These are phyloP conservation scores for Vimba vimba DNA, from an alignment of 2,113 vertebrate genomes.

Conservation along the genomic window DNA sequence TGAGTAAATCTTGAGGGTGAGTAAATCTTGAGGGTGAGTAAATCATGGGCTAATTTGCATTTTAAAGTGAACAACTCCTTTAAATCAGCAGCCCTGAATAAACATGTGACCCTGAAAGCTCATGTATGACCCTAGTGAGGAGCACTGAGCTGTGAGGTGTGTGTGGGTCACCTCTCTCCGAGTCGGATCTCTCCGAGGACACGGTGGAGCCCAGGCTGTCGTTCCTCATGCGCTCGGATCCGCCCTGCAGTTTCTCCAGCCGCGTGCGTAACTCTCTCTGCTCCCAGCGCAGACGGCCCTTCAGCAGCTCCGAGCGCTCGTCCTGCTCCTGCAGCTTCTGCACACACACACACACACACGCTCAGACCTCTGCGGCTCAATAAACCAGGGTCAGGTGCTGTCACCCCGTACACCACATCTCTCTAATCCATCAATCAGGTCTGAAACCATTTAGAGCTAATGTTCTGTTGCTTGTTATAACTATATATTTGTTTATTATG, in stretches of 20 bases:
- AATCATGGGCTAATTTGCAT: too few relatives aligned
- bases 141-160: too few relatives aligned
- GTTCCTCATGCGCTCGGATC: conserved; percentile 77
- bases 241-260: conserved; percentile 80
- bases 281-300: conserved; percentile 81
- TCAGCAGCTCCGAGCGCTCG: conserved; percentile 78
- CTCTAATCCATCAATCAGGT: background rate
- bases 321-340: conserved; percentile 93
- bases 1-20: too few relatives aligned
- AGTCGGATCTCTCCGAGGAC: conserved; percentile 87
- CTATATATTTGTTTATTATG: too few relatives aligned
- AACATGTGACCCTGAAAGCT: too few relatives aligned
- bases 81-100: too few relatives aligned
- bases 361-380: too few relatives aligned
- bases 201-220: conserved; percentile 87
- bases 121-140: too few relatives aligned
- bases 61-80: too few relatives aligned
- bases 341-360: background rate
- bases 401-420: too few relatives aligned
- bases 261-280: conserved; percentile 82
- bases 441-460: background rate
- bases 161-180: conserved; percentile 79
- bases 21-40: too few relatives aligned
- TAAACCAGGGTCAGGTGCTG: too few relatives aligned
- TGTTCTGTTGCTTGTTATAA: background rate